A percentile compares a stretch with the other conserved stretches of the same genome.
phyloP scores from a whole-genome alignment of 2,113 vertebrate species.

The Stegostoma tigrinum region DNA sequence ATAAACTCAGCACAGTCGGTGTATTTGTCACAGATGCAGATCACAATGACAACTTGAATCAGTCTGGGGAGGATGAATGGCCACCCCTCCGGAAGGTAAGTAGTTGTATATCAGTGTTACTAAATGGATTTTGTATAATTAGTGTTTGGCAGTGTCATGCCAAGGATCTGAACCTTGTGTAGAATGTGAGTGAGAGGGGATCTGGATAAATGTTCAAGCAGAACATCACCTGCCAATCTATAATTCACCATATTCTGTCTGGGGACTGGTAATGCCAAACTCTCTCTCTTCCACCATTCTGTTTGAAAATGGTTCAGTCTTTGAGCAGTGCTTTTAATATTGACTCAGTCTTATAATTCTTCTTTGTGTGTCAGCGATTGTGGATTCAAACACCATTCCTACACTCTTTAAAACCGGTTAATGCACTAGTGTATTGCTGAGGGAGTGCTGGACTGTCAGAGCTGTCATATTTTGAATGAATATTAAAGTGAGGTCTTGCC shows the following conservation, averaged over 20 bases:
- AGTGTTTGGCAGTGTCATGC: neutral
- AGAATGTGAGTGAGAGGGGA: neutral
- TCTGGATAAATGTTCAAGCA: neutral
- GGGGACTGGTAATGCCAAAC: neutral
- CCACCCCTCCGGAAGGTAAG: slow-evolving; percentile 87
- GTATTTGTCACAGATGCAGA: slow-evolving; percentile 86
- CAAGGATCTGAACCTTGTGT: neutral
- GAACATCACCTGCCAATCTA: neutral
- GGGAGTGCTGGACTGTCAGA: neutral
- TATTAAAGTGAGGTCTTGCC: neutral
- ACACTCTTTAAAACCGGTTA: neutral
- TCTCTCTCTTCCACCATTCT: neutral
- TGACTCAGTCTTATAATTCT: no score
- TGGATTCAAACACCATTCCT: neutral
- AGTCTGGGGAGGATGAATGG: slow-evolving; percentile 84
- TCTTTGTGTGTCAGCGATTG: neutral
- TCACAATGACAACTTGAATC: slow-evolving; percentile 78
- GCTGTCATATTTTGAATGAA: neutral
- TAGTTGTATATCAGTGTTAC: no score
- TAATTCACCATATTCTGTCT: neutral
- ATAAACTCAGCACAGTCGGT: slow-evolving; percentile 81
- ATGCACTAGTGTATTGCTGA: neutral
- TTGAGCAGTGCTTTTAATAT: neutral
- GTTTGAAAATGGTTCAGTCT: neutral
- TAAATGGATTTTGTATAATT: neutral